phyloP scores from a whole-genome alignment of 2,113 vertebrate species.

The Helogale parvula region DNA sequence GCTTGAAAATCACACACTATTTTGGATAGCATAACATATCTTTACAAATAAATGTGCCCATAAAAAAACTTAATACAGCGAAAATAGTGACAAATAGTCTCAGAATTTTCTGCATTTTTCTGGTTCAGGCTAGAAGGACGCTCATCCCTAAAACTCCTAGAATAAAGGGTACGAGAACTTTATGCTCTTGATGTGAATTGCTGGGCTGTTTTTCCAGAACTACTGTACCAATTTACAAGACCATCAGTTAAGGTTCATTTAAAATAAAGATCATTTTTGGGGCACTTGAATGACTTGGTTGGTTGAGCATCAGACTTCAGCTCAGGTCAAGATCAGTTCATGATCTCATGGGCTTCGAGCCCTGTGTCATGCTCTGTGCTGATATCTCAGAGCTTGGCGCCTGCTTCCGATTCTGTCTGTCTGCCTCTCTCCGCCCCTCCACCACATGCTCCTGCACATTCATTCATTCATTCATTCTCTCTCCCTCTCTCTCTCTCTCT shows the following conservation, averaged over 20 bases:
- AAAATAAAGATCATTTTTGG: not conserved
- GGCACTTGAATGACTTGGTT: too few species aligned
- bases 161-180: not conserved
- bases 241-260: not conserved
- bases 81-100: not conserved
- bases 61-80: not conserved
- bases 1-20: not conserved
- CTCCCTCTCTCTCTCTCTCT: too few species aligned
- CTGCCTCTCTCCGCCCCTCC: too few species aligned
- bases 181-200: not conserved
- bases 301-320: too few species aligned
- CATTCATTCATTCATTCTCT: too few species aligned
- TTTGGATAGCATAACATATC: not conserved
- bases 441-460: too few species aligned
- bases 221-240: not conserved
- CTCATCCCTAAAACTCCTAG: not conserved
- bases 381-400: too few species aligned
- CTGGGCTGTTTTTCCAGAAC: not conserved
- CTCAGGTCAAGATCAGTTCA: too few species aligned
- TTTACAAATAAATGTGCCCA: constrained; percentile 10
- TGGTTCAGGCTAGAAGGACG: not conserved
- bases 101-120: constrained; percentile 4
- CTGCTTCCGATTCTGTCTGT: too few species aligned
- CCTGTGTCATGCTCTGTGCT: too few species aligned
- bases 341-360: too few species aligned